These are phyloP conservation scores for Apamea crenata DNA, from an alignment of 2,888 invertebrate species.

Conservation along the genomic window DNA sequence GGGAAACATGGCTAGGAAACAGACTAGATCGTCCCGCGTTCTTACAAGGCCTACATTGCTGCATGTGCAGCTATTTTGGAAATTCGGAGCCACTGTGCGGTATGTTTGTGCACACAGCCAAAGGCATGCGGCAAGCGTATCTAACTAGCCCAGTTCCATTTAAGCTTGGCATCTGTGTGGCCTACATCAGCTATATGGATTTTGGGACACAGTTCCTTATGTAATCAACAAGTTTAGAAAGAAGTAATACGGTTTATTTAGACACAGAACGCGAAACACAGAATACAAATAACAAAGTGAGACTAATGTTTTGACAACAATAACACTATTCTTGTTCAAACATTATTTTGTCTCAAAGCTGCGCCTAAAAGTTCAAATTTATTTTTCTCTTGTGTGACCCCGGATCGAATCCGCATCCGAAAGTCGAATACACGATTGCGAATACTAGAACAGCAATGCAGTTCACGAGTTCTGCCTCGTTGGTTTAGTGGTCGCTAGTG, in stretches of 20 bases:
- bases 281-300: not conserved
- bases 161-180: constrained; percentile 16
- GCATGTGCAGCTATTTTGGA: not conserved
- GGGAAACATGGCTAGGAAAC: too few relatives aligned
- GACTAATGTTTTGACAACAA: too few relatives aligned
- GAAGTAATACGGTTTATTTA: not conserved
- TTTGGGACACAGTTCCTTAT: not conserved
- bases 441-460: not conserved
- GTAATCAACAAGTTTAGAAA: not conserved
- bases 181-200: not conserved
- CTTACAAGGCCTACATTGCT: not conserved
- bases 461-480: not conserved
- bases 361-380: too few relatives aligned
- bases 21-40: not conserved
- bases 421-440: too few relatives aligned
- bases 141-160: constrained; percentile 5
- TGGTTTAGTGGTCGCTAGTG: not conserved
- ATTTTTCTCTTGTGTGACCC: too few relatives aligned
- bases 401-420: too few relatives aligned
- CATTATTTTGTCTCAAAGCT: not conserved
- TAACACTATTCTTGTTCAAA: not conserved
- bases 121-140: not conserved
- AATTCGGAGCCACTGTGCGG: not conserved
- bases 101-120: not conserved
- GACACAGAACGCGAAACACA: not conserved